Base-by-base conservation (phyloP, 2,113 vertebrate species). In the Probosciger aterrimus region DNA sequence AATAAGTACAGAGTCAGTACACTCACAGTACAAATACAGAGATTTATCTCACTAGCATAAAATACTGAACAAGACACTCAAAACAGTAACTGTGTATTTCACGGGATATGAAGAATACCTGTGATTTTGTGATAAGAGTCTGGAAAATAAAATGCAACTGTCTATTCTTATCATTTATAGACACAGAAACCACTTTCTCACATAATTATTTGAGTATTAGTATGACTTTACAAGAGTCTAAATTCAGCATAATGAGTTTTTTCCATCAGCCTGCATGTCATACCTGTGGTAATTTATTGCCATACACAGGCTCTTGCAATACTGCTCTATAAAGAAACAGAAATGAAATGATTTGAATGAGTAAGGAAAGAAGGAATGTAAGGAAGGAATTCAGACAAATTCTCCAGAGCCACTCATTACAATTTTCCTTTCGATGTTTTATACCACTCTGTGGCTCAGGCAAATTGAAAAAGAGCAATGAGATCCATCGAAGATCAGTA, bases 291-390 rank as follows among this genome's bases (percentile, higher is more conserved):
- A 97, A 98, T 73, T 97, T 97, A 97, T 92, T 97, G 97, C 97
- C 98, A 98, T 87, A 97, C 89, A 98, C 93, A 97, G 96, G 93
- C 92, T 98, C 95, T 94, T 98, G 96, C 95, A 97, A 97, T 84
- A 97, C 97, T 98, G 97, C 93, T 98, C 97, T 94, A 97, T 69
- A 97, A 97, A 93, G 96, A 97, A 97, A 98, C 95, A 98, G 90
- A 98, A 97, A 97, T 96, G 91, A 82, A 94, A 97, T 92, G 73
- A 96, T 96, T 97, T 93, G 82, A 97, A 96, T 96, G 96, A 90
- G 44, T 67, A 92, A 95, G 91, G 96, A 93, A 93, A 93, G 43
- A 70, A 80, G 24, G 53, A 96, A 94, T 64, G 49, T 82, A 92
- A 69, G 33, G 75, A 82, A 92, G 49, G 46, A 93, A 82, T 90